Conservation (phyloP, 2,113 vertebrate genomes). For the Austrofundulus limnaeus region DNA sequence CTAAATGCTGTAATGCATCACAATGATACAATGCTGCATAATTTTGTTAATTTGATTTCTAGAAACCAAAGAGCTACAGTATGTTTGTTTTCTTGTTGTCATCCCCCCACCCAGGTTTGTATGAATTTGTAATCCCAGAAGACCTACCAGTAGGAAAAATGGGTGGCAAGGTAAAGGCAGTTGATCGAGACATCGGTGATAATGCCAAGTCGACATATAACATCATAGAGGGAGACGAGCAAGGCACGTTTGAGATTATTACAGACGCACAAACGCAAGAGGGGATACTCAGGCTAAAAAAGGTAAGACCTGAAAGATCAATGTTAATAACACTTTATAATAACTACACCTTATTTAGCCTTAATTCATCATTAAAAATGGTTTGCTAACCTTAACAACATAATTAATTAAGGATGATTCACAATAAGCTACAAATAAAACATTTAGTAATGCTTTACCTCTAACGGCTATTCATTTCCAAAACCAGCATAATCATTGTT, state of each 20-base stretch:
- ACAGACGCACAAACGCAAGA: slow-evolving; percentile 91
- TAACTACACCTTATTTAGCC: too few species aligned
- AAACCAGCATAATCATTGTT: too few species aligned
- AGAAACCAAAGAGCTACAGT: background rate
- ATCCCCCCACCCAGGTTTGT: slow-evolving; percentile 89
- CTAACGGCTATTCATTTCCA: too few species aligned
- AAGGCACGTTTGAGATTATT: slow-evolving; percentile 89
- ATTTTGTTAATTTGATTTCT: slow-evolving; percentile 33
- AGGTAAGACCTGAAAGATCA: slow-evolving; percentile 75
- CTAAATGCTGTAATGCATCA: slow-evolving; percentile 19
- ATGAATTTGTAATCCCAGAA: slow-evolving; percentile 94
- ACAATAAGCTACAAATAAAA: too few species aligned
- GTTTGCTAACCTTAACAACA: too few species aligned
- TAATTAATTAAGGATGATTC: too few species aligned
- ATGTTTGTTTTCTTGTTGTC: slow-evolving; percentile 48
- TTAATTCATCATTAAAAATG: too few species aligned
- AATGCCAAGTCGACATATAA: slow-evolving; percentile 92
- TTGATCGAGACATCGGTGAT: slow-evolving; percentile 92
- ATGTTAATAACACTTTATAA: too few species aligned
- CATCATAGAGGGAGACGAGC: slow-evolving; percentile 93
- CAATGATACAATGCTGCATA: slow-evolving; percentile 23
- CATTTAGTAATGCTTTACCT: too few species aligned
- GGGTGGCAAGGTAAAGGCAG: slow-evolving; percentile 91
- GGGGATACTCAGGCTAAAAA: slow-evolving; percentile 90
- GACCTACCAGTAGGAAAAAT: slow-evolving; percentile 87